Evolutionary conservation across 2,888 invertebrate genomes (phyloP), one percentile per base, ranked within the genome.

Genomic region (Matsumyia berberina): DNA sequence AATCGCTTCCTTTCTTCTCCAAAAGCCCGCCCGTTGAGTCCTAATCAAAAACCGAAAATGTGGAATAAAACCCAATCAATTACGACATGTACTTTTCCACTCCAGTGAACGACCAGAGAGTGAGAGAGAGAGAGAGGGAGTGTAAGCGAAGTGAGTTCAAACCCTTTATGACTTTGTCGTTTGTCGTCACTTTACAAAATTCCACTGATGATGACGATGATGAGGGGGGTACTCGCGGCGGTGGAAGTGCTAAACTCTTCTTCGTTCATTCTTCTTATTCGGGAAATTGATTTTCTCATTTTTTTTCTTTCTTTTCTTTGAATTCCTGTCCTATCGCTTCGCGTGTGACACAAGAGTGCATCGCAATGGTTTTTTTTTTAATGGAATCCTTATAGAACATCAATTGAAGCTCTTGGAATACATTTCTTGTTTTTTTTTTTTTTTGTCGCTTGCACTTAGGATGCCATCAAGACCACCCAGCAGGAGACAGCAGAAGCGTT

Each of bases 401-500:
- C 74, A 53, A 19, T 64, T 72, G 60, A 72, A 39, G 72, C 53
- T 66, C 46, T 66, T 49, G 62, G 53, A 31, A 39, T n/a, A n/a
- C n/a, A n/a, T n/a, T n/a, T n/a, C n/a, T n/a, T n/a, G n/a, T n/a
- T n/a, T n/a, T n/a, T 35, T 37, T 29, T 24, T 17, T 46, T 35
- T 53, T 64, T 24, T 2, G 12, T 42, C 29, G 1, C 39, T 37
- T 24, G 19, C 29, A 51, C 35, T 24, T 44, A 31, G 29, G 29
- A 35, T 35, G 49, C 24, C 24, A 37, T 17, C 64, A 24, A 11
- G 15, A 15, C 42, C 5, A 12, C 11, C 37, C 12, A 19, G 4
- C 24, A 19, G 2, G 24, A 24, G 24, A 24, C 39, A 42, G 46
- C n/a, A 35, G 64, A 31, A 37, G 15, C 31, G 37, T 35, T 39